Base-by-base conservation (phyloP, 2,113 vertebrate species). In the Bagarius yarrelli region DNA sequence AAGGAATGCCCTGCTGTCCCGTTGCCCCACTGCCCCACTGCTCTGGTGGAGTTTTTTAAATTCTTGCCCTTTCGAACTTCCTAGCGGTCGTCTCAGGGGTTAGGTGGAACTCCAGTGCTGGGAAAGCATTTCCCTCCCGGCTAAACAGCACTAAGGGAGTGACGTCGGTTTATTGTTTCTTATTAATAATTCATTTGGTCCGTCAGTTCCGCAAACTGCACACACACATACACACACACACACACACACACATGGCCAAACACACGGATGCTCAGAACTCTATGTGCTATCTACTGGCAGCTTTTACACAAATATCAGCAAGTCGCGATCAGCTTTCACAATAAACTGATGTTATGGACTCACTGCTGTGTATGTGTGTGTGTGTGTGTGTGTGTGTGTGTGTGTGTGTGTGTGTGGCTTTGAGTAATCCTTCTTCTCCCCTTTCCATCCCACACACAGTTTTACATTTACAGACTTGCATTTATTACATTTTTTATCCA, bases 121-220 rank as follows among this genome's bases (percentile, higher is more conserved):
- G 79, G 84, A 85, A 83, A 85, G 59, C 34, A 52, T 32, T 70
- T 85, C 50, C 59, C n/a, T 53, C 64, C 73, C 27, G 67, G 84
- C 78, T 67, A 77, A 85, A 70, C 36, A 27, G 74, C 25, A 6
- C 25, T 30, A 80, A 83, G 76, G 50, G 67, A 56, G 63, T 85
- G 84, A 85, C 74, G 81, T 74, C 72, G 34, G 81, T 83, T 85
- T 85, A 83, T 85, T 85, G 82, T 82, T 85, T 83, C 70, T 66
- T 82, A 82, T 85, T 81, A 85, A 82, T 85, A 85, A 85, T 85
- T 79, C 84, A 81, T 85, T 83, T 56, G 61, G 61, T 27, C 81
- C 78, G 78, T 78, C 81, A 81, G 53, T 70, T 19, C 81, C 81
- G 59, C 69, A 34, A 81, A 70, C 83, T 71, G 40, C 73, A 78